Conservation (phyloP, 2,888 invertebrate genomes). For the Hemithea aestivaria region DNA sequence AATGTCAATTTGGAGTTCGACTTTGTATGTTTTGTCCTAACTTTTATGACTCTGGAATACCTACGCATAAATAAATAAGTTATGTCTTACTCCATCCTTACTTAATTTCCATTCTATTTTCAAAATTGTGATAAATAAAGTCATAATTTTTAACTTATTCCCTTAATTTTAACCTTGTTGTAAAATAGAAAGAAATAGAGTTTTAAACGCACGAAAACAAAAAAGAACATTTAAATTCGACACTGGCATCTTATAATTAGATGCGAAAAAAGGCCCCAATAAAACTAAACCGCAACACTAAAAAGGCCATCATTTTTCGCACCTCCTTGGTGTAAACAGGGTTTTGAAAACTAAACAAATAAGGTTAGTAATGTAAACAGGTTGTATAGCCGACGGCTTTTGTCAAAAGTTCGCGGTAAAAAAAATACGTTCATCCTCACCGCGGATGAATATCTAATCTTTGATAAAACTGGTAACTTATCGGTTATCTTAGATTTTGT, state of each 20-base stretch:
- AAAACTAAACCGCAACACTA: constrained; percentile 11
- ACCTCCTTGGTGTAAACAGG: constrained; percentile 50
- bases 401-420: constrained; percentile 55
- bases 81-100: too few species aligned
- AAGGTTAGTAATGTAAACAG: constrained; percentile 35
- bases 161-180: too few species aligned
- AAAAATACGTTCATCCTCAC: constrained; percentile 46
- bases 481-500: constrained; percentile 26
- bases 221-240: too few species aligned
- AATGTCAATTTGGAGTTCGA: too few species aligned
- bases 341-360: constrained; percentile 43
- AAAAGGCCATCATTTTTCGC: constrained; percentile 34
- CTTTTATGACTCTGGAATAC: too few species aligned
- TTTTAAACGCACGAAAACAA: too few species aligned
- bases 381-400: constrained; percentile 50
- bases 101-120: too few species aligned
- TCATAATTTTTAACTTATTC: too few species aligned
- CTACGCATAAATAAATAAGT: too few species aligned
- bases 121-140: too few species aligned
- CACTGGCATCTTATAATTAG: not conserved
- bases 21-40: too few species aligned
- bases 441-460: constrained; percentile 30
- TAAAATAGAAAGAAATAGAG: too few species aligned
- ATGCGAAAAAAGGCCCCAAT: constrained; percentile 1
- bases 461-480: constrained; percentile 12